These are phyloP conservation scores for Cepaea nemoralis DNA, from an alignment of 1,140 invertebrate species.

Conservation along the genomic window DNA sequence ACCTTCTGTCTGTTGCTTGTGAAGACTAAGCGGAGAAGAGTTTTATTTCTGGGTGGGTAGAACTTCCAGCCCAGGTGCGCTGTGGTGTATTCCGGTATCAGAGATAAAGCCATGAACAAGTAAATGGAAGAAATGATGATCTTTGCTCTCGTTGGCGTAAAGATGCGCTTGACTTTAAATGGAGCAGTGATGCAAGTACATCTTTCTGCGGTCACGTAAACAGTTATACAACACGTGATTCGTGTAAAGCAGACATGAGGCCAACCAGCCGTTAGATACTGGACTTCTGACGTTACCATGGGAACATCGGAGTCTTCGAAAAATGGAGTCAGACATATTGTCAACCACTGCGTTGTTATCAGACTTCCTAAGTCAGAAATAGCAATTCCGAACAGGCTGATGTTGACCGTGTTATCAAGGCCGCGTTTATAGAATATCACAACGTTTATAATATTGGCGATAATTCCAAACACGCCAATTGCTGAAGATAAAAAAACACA, in stretches of 20 bases:
- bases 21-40: neutral
- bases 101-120: neutral
- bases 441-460: slow-evolving; percentile 1
- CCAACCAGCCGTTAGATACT: slow-evolving; percentile 17
- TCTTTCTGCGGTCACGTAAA: slow-evolving; percentile 5
- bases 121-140: slow-evolving; percentile 17
- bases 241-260: slow-evolving; percentile 1
- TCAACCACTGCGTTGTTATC: neutral
- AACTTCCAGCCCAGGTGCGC: slow-evolving; percentile 22
- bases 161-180: slow-evolving; percentile 8
- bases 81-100: neutral
- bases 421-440: neutral
- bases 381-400: slow-evolving; percentile 4
- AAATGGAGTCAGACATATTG: neutral
- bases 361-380: neutral
- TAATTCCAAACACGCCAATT: neutral
- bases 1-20: neutral
- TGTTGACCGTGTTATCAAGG: slow-evolving; percentile 5
- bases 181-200: neutral
- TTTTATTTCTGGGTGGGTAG: slow-evolving; percentile 8
- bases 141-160: slow-evolving; percentile 6
- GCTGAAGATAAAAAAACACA: neutral
- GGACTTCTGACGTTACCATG: slow-evolving; percentile 3
- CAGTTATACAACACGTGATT: slow-evolving; percentile 25
- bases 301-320: neutral